A percentile compares a stretch with the other conserved stretches of the same genome.
Evolutionary conservation across 2,113 vertebrate genomes (phyloP).

Genomic region (Calidris pygmaea): DNA sequence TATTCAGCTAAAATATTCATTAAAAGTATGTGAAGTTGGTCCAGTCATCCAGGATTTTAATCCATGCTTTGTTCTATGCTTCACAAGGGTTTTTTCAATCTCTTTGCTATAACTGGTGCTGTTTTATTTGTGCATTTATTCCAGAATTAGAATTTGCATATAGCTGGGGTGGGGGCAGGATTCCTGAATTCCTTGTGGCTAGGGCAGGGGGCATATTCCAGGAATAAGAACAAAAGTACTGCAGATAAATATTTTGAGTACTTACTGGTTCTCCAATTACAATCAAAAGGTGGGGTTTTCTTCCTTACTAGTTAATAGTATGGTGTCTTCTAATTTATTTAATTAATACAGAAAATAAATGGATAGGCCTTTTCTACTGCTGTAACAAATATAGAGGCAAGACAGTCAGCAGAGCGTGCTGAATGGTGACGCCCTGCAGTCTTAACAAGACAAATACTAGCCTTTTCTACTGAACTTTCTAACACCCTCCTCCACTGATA

Average conservation of each 20-base stretch:
- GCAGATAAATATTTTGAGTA: not conserved
- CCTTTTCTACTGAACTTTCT: not conserved
- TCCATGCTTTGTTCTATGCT: not conserved
- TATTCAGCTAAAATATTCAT: constrained; percentile 4
- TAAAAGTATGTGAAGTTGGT: not conserved
- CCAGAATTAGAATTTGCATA: not conserved
- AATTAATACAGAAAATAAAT: not conserved
- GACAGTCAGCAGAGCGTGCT: not conserved
- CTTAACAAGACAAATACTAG: not conserved
- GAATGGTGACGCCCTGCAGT: not conserved
- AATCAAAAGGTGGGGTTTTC: not conserved
- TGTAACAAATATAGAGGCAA: not conserved
- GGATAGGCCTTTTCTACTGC: not conserved
- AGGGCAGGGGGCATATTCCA: not conserved
- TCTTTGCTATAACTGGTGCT: not conserved
- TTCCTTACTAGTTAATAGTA: not conserved
- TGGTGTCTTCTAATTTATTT: not conserved
- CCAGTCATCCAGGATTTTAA: not conserved
- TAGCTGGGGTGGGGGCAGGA: not conserved
- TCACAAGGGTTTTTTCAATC: not conserved
- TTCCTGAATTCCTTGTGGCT: not conserved
- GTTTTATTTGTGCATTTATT: not conserved
- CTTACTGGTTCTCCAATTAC: not conserved
- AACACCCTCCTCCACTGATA: not conserved
- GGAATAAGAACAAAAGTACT: not conserved